Base-by-base conservation (phyloP, 2,888 invertebrate genomes). In the Plusia festucae region DNA sequence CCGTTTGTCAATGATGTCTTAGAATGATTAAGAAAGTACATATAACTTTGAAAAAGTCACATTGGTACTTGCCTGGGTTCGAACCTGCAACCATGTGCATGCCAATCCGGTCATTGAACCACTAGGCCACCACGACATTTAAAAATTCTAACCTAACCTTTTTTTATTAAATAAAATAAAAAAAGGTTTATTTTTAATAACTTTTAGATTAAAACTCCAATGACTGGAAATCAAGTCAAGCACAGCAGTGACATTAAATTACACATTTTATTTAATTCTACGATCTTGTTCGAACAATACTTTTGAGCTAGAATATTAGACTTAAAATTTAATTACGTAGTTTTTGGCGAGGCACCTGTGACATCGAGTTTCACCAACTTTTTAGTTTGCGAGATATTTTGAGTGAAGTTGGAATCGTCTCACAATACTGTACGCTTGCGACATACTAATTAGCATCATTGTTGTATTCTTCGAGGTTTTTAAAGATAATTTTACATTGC, bases 381-480 rank as follows among this genome's bases (percentile, higher is more conserved):
- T 70, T 62, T 62, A 60, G 60, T 65, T 70, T 1, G 15, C 46
- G 9, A 56, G 70, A 79, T 79, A 62, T 75, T 75, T 78, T 75
- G 52, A 51, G 44, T 54, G 53, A 74, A 64, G 68, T 60, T 61
- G 59, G 63, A 58, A 52, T 74, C 40, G 58, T 58, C 60, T 73
- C 15, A 67, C 53, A 49, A 65, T 55, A 54, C 32, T 4, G 16
- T 58, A 55, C 58, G 34, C 51, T 18, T 8, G 59, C 22, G 18
- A 76, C 65, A 65, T 73, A 73, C 46, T 77, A 72, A 72, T 77
- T 60, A 59, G 51, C 32, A 1, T 9, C 20, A n/a, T 49, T 24
- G 24, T 22, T 20, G 15, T 51, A 13, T 22, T 20, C 11, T 4
- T 16, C 18, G 8, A 46, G 18, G 18, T 2, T 46, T 46, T 18